A percentile compares a stretch with the other conserved stretches of the same genome.
Conservation (phyloP, 2,888 invertebrate genomes). For the Dione vanillae region DNA sequence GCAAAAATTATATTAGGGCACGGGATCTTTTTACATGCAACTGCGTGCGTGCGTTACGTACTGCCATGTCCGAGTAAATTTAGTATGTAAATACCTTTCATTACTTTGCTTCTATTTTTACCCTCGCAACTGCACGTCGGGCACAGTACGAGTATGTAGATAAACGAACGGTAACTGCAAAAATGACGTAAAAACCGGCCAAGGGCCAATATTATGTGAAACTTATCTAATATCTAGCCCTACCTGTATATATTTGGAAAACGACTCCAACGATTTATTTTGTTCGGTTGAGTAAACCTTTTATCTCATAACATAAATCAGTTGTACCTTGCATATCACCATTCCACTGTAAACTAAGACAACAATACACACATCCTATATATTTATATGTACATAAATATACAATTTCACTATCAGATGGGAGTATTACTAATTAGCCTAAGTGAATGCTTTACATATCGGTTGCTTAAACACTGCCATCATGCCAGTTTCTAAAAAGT, state of each 20-base stretch:
- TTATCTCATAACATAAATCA: background rate
- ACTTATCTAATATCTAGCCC: background rate
- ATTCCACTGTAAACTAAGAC: slow-evolving; percentile 4
- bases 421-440: background rate
- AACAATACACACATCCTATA: background rate
- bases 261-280: background rate
- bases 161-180: slow-evolving; percentile 21
- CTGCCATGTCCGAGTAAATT: background rate
- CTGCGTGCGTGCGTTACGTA: background rate
- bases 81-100: slow-evolving; percentile 3
- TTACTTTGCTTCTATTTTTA: background rate
- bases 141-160: background rate
- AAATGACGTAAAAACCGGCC: slow-evolving; percentile 20
- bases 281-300: background rate
- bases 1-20: slow-evolving; percentile 16
- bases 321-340: background rate
- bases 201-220: background rate
- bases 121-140: background rate
- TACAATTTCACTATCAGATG: background rate
- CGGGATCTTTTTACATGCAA: background rate
- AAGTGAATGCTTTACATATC: background rate
- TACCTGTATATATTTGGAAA: background rate
- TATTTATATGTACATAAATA: background rate
- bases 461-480: background rate
- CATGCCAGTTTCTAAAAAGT: background rate